Evolutionary conservation across 2,888 invertebrate species (phyloP).

Genomic region (Cephus pygmeus): DNA sequence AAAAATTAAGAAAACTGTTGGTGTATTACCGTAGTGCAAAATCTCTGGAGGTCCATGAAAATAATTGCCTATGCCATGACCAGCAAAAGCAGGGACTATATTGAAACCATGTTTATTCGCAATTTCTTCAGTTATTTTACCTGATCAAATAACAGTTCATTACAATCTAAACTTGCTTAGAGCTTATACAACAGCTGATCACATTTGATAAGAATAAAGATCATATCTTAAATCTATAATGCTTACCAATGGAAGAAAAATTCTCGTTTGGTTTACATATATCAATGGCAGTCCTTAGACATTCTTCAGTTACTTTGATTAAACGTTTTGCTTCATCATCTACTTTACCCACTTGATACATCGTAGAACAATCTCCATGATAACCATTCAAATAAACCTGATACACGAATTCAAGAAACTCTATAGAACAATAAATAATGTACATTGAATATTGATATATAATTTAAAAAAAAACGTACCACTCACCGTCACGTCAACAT

Average conservation of each 20-base stretch:
- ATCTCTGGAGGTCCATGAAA: conserved; percentile 95
- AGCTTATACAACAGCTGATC: background rate
- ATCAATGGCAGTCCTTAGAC: conserved; percentile 73
- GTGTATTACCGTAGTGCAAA: conserved; percentile 78
- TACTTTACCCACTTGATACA: conserved; percentile 85
- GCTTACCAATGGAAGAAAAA: conserved; percentile 69
- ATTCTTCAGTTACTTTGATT: conserved; percentile 77
- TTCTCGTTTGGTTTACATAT: conserved; percentile 69
- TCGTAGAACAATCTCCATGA: conserved; percentile 94
- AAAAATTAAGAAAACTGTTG: conserved; percentile 37
- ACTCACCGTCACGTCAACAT: conserved; percentile 89
- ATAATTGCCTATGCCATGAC: conserved; percentile 93
- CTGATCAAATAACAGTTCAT: conserved; percentile 54
- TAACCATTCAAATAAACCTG: conserved; percentile 84
- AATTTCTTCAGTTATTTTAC: conserved; percentile 73
- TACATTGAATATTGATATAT: conserved; percentile 7
- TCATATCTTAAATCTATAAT: background rate
- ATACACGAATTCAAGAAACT: conserved; percentile 31
- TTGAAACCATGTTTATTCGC: conserved; percentile 74
- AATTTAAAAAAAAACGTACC: conserved; percentile 23
- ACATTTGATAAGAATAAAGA: background rate
- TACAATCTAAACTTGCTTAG: background rate
- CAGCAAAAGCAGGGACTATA: conserved; percentile 84
- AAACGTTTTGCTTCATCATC: conserved; percentile 79
- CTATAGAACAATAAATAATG: conserved; percentile 11